Percentiles rank a stretch among this genome's conserved stretches.
These are phyloP conservation scores for Drosophila pseudotakahashii DNA, from an alignment of 2,888 invertebrate species.

Conservation along the genomic window DNA sequence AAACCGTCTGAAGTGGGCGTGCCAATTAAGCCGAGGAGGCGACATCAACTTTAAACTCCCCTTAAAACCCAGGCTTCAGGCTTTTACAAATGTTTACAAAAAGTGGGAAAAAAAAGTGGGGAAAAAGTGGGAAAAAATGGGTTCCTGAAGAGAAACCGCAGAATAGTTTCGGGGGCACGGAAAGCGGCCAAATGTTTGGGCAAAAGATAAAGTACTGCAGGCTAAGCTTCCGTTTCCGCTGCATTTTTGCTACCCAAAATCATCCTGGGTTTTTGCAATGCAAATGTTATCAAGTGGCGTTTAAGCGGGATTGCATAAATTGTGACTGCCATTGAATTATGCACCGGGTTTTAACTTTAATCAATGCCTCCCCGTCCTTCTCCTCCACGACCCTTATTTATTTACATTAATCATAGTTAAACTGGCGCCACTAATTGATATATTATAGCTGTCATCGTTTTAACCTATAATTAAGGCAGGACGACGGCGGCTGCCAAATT, in stretches of 20 bases:
- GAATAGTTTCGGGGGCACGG: conserved; percentile 36
- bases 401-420: conserved; percentile 50
- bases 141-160: conserved; percentile 22
- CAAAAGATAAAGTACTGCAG: conserved; percentile 56
- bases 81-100: conserved; percentile 55
- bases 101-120: conserved; percentile 1
- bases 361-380: conserved; percentile 21
- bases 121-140: neutral
- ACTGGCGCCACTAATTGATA: conserved; percentile 51
- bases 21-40: conserved; percentile 40
- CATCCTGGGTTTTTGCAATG: conserved; percentile 62
- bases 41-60: conserved; percentile 32
- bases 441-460: conserved; percentile 30
- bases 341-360: conserved; percentile 26
- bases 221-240: conserved; percentile 70
- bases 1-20: conserved; percentile 26
- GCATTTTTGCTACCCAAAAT: conserved; percentile 25
- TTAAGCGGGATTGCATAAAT: conserved; percentile 45
- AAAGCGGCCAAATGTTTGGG: conserved; percentile 64
- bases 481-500: neutral
- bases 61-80: conserved; percentile 1
- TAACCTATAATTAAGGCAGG: conserved; percentile 39
- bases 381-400: conserved; percentile 33
- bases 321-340: conserved; percentile 26
- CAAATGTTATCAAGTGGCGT: conserved; percentile 63